These are phyloP conservation scores for Bambusicola thoracicus DNA, from an alignment of 2,113 vertebrate genomes.

Conservation along the genomic window DNA sequence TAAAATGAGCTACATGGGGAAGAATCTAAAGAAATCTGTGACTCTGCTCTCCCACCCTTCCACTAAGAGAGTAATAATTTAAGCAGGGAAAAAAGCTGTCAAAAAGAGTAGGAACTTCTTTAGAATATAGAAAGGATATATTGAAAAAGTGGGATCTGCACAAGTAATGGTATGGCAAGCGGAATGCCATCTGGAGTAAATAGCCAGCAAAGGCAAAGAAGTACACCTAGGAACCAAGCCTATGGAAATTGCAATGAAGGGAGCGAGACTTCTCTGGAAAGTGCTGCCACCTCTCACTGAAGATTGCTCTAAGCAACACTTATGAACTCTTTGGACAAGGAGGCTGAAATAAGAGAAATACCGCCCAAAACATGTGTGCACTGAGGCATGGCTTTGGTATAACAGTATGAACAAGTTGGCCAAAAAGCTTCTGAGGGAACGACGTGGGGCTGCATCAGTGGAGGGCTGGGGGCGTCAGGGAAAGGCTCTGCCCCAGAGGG, in stretches of 20 bases:
- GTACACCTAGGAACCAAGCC: neutral
- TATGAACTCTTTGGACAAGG: neutral
- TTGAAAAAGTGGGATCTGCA: neutral
- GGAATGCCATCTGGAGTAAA: fast-evolving
- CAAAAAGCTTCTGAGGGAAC: neutral
- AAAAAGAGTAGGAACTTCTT: neutral
- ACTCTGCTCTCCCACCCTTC: neutral
- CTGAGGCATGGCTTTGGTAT: neutral
- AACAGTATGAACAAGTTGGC: neutral
- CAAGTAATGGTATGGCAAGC: neutral
- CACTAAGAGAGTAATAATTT: neutral
- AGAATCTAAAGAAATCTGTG: neutral
- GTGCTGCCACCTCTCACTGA: neutral
- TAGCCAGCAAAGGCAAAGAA: neutral
- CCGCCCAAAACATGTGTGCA: neutral
- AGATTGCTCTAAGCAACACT: neutral
- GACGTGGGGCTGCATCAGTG: no score
- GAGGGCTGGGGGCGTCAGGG: no score
- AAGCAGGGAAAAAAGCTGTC: neutral
- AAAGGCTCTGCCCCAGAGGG: no score
- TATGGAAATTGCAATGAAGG: neutral
- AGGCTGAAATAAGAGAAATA: neutral
- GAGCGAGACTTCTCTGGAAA: neutral
- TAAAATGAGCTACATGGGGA: neutral
- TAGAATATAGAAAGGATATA: neutral